phyloP scores from a whole-genome alignment of 2,113 vertebrate genomes.

The Dicerorhinus sumatrensis region DNA sequence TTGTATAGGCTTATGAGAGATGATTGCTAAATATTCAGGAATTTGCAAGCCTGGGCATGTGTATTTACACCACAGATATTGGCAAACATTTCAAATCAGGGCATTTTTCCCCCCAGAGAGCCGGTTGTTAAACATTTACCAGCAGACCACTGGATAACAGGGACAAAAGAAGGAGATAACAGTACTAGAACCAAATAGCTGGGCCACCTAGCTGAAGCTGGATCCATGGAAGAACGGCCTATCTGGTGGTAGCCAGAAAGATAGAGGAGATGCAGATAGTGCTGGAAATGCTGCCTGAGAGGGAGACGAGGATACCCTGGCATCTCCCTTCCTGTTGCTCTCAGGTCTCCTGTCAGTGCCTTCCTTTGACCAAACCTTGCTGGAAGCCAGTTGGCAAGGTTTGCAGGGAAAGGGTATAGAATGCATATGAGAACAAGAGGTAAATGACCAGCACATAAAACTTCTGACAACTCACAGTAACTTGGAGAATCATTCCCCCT shows the following conservation, averaged over 20 bases:
- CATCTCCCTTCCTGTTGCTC: background rate
- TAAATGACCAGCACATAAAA: background rate
- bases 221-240: too few species aligned
- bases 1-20: background rate
- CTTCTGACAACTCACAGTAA: background rate
- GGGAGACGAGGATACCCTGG: background rate
- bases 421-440: background rate
- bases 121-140: background rate
- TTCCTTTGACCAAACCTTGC: background rate
- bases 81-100: background rate
- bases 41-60: background rate
- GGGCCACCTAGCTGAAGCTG: background rate
- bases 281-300: background rate
- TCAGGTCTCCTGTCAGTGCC: background rate
- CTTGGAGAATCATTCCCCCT: background rate
- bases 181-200: background rate
- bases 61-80: background rate
- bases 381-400: background rate
- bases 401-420: background rate
- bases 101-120: background rate
- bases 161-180: background rate
- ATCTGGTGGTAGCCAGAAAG: background rate
- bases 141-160: background rate
- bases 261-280: accelerated
- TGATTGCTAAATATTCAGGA: background rate